Evolutionary conservation across 1,140 invertebrate species (phyloP).

Genomic region (Dysdera silvatica): DNA sequence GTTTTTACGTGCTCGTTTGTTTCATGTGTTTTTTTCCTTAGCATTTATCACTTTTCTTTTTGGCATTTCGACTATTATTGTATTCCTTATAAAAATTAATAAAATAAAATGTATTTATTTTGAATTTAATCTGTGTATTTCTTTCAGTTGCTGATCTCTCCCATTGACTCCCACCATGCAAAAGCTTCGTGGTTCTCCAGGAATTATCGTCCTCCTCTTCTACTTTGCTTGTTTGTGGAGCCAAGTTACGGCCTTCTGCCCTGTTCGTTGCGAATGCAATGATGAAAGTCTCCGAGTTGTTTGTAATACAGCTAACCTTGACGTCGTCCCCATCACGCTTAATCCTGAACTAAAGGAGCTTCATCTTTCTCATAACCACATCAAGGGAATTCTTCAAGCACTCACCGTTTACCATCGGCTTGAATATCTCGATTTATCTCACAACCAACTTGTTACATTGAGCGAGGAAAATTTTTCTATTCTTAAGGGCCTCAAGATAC

Average conservation of each 20-base stretch:
- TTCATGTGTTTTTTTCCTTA: too few relatives aligned
- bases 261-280: slow-evolving; percentile 70
- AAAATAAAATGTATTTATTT: too few relatives aligned
- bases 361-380: slow-evolving; percentile 73
- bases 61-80: too few relatives aligned
- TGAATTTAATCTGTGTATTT: too few relatives aligned
- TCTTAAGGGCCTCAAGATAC: slow-evolving; percentile 57
- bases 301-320: slow-evolving; percentile 72
- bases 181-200: slow-evolving; percentile 11
- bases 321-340: slow-evolving; percentile 79
- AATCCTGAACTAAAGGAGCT: slow-evolving; percentile 78
- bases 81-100: too few relatives aligned
- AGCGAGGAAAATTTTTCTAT: slow-evolving; percentile 62
- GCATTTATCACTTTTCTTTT: too few relatives aligned
- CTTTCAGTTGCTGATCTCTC: too few relatives aligned
- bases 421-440: slow-evolving; percentile 70
- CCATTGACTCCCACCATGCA: too few relatives aligned
- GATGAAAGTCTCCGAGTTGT: slow-evolving; percentile 78
- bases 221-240: slow-evolving; percentile 21
- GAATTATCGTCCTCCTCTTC: slow-evolving; percentile 23
- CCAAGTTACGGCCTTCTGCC: slow-evolving; percentile 45
- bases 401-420: slow-evolving; percentile 79
- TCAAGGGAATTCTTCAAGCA: slow-evolving; percentile 74
- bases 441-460: slow-evolving; percentile 68
- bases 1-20: too few relatives aligned